Evolutionary conservation across 2,888 invertebrate species (phyloP), one percentile per base, ranked within the genome.

Genomic region (Tenthredo distinguenda): DNA sequence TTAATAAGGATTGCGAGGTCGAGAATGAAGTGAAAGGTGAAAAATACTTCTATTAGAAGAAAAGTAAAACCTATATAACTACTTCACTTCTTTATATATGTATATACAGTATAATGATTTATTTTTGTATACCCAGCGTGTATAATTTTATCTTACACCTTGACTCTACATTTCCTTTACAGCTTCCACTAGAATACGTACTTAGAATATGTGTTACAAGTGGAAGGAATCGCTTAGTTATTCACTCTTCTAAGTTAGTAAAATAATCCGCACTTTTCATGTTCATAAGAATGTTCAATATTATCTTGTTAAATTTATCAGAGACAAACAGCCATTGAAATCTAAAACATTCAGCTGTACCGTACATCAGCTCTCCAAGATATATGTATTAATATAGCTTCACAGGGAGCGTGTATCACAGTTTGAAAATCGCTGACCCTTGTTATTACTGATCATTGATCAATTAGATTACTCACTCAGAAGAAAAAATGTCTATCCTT

Each of bases 161-260:
- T 83, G 34, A 47, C 68, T 83, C 68, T 83, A 83, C 83, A 71
- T 65, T 83, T 83, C 50, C 21, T 21, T 68, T 65, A 65, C 65
- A 62, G 15, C 65, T 37, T 62, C 62, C 65, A 82, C 15, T 82
- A 82, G 34, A 68, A 50, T 83, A 43, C 55, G 77, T 77, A 15
- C 31, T 47, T 76, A 37, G 10, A 71, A 76, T 47, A 34, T 58
- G 31, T 34, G 58, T 79, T 76, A 76, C 21, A 79, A 50, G 79
- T 79, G 79, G 55, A 55, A 79, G 18, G 55, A 34, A 55, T 79
- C 79, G 37, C 9, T 37, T n/a, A 79, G 43, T 55, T 55, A 55
- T 34, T 55, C n/a, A 55, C 79, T 79, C 34, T 79, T 55, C 37
- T 34, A 34, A 79, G 79, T 34, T 79, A 55, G n/a, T 55, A 55